A percentile compares a stretch with the other conserved stretches of the same genome.
Conservation (phyloP, 2,797 vertebrate species). For the Notoglanidium macrostoma region DNA sequence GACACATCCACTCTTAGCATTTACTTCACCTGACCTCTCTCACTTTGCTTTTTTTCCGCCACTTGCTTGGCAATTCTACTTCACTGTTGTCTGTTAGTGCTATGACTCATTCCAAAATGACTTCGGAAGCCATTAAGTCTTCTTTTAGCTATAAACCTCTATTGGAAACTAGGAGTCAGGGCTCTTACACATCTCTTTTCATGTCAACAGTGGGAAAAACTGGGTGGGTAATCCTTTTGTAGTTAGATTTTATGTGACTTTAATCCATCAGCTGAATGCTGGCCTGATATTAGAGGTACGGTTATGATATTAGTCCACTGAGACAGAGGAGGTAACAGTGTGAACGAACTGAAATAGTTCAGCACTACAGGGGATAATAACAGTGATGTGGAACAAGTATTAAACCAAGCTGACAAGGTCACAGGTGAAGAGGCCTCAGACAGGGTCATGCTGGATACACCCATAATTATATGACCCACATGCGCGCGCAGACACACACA, state of each 20-base stretch:
- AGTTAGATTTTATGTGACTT: constrained; percentile 27
- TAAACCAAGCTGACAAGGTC: constrained; percentile 48
- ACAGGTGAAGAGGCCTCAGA: constrained; percentile 38
- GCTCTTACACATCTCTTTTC: constrained; percentile 39
- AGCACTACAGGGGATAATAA: constrained; percentile 49
- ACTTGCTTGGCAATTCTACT: constrained; percentile 29
- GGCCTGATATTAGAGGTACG: constrained; percentile 22
- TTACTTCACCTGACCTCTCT: constrained; percentile 58
- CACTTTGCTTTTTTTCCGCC: constrained; percentile 11
- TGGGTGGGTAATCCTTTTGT: constrained; percentile 21
- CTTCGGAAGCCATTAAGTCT: constrained; percentile 39
- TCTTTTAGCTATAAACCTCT: constrained; percentile 39
- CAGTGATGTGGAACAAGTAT: constrained; percentile 33
- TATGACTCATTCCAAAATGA: constrained; percentile 18
- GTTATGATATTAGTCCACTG: constrained; percentile 32
- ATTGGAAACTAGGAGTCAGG: constrained; percentile 16
- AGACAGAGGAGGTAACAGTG: constrained; percentile 36
- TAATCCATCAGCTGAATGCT: constrained; percentile 6
- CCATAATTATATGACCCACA: constrained; percentile 35
- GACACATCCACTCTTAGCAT: constrained; percentile 51
- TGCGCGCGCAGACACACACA: background rate
- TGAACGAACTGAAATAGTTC: constrained; percentile 33
- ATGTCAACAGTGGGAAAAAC: constrained; percentile 37
- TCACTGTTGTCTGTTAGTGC: constrained; percentile 1
- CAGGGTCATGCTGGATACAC: constrained; percentile 50